Base-by-base conservation (phyloP, 1,140 invertebrate genomes). In the Caenorhabditis inopinata region DNA sequence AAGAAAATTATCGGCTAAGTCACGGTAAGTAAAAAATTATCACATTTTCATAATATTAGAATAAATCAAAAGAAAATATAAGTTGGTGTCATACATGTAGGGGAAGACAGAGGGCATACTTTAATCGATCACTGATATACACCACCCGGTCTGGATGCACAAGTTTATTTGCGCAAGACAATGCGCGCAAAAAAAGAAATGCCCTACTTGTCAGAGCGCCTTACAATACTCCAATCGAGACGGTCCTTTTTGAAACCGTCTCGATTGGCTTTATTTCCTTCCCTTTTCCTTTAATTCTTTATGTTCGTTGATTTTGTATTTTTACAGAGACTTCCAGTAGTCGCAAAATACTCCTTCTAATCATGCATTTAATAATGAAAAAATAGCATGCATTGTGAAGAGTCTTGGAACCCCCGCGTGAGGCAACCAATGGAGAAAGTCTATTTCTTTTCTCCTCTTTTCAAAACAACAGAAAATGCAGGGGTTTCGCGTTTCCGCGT, bases 1-100 rank as follows among this genome's bases (percentile, higher is more conserved):
- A 14, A 79, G 83, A 29, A 79, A 82, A 45, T 46, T 84, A 14
- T 84, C 83, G 4, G 81, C 82, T 2, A 84, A 84, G 46, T 78
- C 76, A 16, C 47, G 81, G 82, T 83, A 27, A 79, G 82, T 81
- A 53, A n/a, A n/a, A n/a, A n/a, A n/a, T n/a, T n/a, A n/a, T n/a
- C n/a, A n/a, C n/a, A n/a, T n/a, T n/a, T n/a, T n/a, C n/a, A n/a
- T n/a, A n/a, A n/a, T n/a, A n/a, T n/a, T n/a, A n/a, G n/a, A n/a
- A n/a, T n/a, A n/a, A n/a, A n/a, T n/a, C n/a, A n/a, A n/a, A n/a
- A n/a, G n/a, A n/a, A n/a, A n/a, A n/a, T n/a, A n/a, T n/a, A n/a
- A n/a, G n/a, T n/a, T n/a, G n/a, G n/a, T n/a, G n/a, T n/a, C n/a
- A n/a, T n/a, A n/a, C n/a, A n/a, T n/a, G n/a, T n/a, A n/a, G n/a